phyloP scores from a whole-genome alignment of 2,113 vertebrate genomes.

The Salvator merianae region DNA sequence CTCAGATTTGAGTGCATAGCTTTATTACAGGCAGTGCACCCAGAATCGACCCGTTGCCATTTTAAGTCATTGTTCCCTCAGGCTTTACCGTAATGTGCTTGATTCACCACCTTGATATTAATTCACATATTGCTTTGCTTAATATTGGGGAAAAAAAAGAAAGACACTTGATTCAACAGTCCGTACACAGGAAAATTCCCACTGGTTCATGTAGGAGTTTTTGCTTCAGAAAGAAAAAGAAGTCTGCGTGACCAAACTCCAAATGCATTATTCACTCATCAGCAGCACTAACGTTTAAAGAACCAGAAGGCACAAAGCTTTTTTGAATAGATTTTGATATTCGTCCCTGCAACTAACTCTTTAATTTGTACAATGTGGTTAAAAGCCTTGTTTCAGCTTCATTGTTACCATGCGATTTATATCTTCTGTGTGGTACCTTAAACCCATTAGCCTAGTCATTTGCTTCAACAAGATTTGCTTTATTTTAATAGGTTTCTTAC shows the following conservation, averaged over 20 bases:
- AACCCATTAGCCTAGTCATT: constrained; percentile 3
- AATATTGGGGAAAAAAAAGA: not conserved
- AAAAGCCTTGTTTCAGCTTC: constrained; percentile 2
- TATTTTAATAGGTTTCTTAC: not conserved
- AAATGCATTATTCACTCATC: constrained; percentile 5
- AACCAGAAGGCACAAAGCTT: not conserved
- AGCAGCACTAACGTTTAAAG: constrained; percentile 2
- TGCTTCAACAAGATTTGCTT: not conserved
- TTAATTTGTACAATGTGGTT: not conserved
- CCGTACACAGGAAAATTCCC: constrained; percentile 7
- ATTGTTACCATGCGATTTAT: not conserved
- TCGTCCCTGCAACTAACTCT: not conserved
- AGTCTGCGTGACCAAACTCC: not conserved
- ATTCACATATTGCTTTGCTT: not conserved
- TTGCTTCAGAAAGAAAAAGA: not conserved
- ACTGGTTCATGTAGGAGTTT: not conserved
- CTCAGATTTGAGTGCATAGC: constrained; percentile 4
- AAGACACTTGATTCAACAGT: not conserved
- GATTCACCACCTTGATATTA: not conserved
- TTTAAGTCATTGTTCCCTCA: not conserved
- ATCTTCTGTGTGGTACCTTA: constrained; percentile 17
- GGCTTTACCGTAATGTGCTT: constrained; percentile 13
- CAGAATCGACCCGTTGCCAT: not conserved
- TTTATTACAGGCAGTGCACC: constrained; percentile 4
- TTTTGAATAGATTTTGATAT: not conserved